Evolutionary conservation across 1,140 invertebrate species (phyloP).

Genomic region (Lordiphosa collinella): DNA sequence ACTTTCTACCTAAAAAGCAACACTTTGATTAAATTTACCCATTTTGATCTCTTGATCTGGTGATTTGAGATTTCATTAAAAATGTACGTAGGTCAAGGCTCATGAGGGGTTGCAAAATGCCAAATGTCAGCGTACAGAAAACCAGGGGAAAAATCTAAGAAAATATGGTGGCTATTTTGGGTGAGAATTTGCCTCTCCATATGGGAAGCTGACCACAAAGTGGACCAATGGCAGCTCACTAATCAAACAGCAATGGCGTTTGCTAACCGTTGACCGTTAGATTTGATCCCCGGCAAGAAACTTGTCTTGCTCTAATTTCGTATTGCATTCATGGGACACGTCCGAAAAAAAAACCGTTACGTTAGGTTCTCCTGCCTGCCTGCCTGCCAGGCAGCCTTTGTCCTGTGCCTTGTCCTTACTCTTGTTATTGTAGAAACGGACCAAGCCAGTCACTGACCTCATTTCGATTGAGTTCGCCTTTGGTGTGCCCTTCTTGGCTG

Average conservation of each 20-base stretch:
- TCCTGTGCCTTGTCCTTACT: neutral
- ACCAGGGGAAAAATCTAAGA: neutral
- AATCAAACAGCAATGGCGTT: too few species aligned
- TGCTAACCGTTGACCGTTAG: too few species aligned
- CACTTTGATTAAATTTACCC: slow-evolving; percentile 52
- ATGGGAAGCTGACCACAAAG: too few species aligned
- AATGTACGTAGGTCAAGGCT: slow-evolving; percentile 52
- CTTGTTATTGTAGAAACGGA: slow-evolving; percentile 21
- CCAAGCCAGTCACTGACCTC: slow-evolving; percentile 62
- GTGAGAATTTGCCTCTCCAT: neutral
- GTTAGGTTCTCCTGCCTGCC: slow-evolving; percentile 1
- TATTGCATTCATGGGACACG: too few species aligned
- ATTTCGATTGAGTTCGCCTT: slow-evolving; percentile 51
- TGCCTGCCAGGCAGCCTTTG: slow-evolving; percentile 22
- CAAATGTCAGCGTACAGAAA: slow-evolving; percentile 39
- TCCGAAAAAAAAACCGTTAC: too few species aligned
- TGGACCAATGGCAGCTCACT: too few species aligned
- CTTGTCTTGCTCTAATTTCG: too few species aligned
- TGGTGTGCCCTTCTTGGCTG: neutral
- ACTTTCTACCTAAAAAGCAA: slow-evolving; percentile 54
- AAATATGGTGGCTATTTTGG: neutral
- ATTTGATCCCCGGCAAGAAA: too few species aligned
- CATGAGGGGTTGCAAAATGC: slow-evolving; percentile 57
- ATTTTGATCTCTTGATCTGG: slow-evolving; percentile 36
- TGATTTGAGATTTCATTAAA: slow-evolving; percentile 58